These are phyloP conservation scores for Lamellibrachia columna DNA, from an alignment of 2,888 invertebrate genomes.

Conservation along the genomic window DNA sequence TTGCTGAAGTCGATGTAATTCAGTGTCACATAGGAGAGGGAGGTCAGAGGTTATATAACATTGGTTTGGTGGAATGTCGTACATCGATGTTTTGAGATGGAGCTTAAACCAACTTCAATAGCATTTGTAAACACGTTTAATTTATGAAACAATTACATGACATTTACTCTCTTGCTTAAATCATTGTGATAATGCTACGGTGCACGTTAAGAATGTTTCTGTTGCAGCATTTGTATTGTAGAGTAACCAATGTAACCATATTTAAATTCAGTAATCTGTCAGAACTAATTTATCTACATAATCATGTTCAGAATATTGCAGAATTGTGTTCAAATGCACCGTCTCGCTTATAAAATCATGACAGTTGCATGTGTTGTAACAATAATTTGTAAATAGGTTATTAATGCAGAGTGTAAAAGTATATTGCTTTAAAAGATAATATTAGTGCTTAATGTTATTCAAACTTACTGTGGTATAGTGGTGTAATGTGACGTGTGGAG, in stretches of 20 bases:
- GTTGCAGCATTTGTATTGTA: neutral
- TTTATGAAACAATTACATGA: neutral
- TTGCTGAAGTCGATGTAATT: no score
- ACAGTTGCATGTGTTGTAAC: neutral
- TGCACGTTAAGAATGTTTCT: neutral
- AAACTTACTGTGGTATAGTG: neutral
- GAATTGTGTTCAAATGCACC: neutral
- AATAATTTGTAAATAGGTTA: neutral
- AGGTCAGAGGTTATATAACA: no score
- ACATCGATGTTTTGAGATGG: no score
- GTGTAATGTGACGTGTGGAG: neutral
- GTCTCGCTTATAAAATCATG: neutral
- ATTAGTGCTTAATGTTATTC: neutral
- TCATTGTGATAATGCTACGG: neutral
- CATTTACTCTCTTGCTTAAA: neutral
- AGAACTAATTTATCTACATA: neutral
- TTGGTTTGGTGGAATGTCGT: no score
- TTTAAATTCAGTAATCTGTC: neutral
- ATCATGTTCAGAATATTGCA: constrained; percentile 10
- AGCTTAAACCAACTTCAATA: neutral
- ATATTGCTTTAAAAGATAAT: neutral
- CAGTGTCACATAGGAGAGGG: no score
- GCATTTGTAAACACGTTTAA: neutral
- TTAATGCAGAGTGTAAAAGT: neutral
- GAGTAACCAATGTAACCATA: neutral